Percentiles rank a stretch among this genome's conserved stretches.
Conservation (phyloP, 1,140 invertebrate genomes). For the Globodera ellingtonae region DNA sequence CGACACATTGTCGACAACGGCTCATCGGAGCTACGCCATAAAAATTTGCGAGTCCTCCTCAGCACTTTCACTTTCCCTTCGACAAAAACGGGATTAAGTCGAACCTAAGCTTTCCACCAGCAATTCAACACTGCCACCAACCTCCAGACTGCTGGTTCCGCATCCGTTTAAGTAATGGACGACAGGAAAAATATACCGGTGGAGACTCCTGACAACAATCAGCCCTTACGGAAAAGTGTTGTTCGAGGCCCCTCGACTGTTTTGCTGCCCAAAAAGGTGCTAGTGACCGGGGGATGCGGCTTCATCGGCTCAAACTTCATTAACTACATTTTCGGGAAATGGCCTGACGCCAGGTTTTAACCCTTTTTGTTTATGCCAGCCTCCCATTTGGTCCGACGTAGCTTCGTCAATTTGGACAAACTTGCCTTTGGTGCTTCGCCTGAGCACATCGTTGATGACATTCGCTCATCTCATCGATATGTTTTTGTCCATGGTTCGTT, state of each 20-base stretch:
- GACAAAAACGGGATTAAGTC: background rate
- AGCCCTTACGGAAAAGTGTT: background rate
- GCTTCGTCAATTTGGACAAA: conserved; percentile 62
- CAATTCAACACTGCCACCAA: background rate
- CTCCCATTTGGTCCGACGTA: conserved; percentile 29
- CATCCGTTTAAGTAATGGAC: background rate
- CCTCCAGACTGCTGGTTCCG: background rate
- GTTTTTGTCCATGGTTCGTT: conserved; percentile 54
- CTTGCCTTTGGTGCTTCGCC: conserved; percentile 55
- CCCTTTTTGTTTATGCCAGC: background rate
- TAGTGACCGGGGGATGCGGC: conserved; percentile 55
- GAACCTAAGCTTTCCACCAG: background rate
- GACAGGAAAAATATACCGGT: background rate
- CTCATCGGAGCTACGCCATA: background rate
- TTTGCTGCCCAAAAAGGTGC: conserved; percentile 14
- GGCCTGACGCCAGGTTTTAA: conserved; percentile 49
- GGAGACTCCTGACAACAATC: background rate
- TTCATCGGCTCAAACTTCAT: conserved; percentile 65
- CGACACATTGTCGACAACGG: background rate
- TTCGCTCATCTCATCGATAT: conserved; percentile 56
- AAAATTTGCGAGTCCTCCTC: background rate
- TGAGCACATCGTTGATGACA: conserved; percentile 46
- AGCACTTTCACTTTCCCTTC: background rate
- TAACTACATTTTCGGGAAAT: conserved; percentile 60
- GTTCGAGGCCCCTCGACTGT: background rate